Conservation (phyloP, 2,888 invertebrate species). For the Pinctada fucata region DNA sequence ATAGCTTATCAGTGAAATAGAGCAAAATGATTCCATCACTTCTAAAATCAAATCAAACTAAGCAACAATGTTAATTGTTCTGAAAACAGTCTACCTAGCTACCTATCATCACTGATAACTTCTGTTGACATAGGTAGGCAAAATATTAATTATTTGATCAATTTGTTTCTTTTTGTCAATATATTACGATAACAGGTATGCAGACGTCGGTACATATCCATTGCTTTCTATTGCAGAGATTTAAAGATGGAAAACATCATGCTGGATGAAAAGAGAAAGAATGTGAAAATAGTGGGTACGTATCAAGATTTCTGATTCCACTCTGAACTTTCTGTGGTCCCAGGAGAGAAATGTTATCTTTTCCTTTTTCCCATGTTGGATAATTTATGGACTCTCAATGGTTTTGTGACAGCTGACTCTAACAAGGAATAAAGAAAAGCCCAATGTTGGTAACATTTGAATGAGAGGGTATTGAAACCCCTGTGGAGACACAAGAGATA, state of each 20-base stretch:
- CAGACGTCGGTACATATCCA: not conserved
- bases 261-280: conserved; percentile 83
- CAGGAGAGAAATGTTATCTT: not conserved
- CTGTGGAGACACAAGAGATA: not conserved
- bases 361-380: not conserved
- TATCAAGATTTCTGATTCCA: conserved; percentile 18
- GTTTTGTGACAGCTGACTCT: not conserved
- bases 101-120: not conserved
- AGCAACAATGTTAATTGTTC: not conserved
- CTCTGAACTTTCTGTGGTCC: too few relatives aligned
- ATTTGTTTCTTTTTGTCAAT: not conserved
- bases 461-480: not conserved
- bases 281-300: conserved; percentile 85
- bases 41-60: not conserved
- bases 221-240: conserved; percentile 79
- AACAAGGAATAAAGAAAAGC: not conserved
- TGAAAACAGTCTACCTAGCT: not conserved
- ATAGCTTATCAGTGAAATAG: not conserved
- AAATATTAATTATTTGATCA: not conserved
- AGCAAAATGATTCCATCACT: not conserved
- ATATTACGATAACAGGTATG: not conserved
- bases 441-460: not conserved
- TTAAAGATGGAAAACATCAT: conserved; percentile 89
- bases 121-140: not conserved
- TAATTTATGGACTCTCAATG: not conserved